phyloP scores from a whole-genome alignment of 2,888 invertebrate genomes.

The Scrobipalpa costella region DNA sequence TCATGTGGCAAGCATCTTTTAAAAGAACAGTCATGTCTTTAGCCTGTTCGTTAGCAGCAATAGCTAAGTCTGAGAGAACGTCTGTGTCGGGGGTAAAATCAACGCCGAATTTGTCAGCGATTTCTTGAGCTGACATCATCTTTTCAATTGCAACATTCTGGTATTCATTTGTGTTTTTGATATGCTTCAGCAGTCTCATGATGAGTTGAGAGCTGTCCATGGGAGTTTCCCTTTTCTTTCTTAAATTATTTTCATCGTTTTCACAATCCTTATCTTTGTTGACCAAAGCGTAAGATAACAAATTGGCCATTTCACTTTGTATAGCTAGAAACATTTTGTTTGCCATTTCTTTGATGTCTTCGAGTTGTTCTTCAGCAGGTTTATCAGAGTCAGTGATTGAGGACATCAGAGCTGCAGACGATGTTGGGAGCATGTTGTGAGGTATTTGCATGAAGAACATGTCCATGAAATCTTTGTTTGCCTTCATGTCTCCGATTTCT shows the following conservation, averaged over 20 bases:
- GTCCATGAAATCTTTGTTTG: slow-evolving; percentile 58
- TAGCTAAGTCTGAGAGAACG: slow-evolving; percentile 63
- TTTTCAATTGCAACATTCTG: slow-evolving; percentile 76
- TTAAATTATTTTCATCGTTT: slow-evolving; percentile 45
- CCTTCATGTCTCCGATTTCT: slow-evolving; percentile 39
- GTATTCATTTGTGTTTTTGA: slow-evolving; percentile 69
- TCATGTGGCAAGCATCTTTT: slow-evolving; percentile 53
- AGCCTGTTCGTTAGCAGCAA: slow-evolving; percentile 65
- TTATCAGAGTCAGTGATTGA: slow-evolving; percentile 58
- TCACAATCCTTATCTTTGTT: slow-evolving; percentile 43
- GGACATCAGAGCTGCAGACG: slow-evolving; percentile 62
- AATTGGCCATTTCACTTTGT: slow-evolving; percentile 63
- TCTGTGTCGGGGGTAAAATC: slow-evolving; percentile 69
- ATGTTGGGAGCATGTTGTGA: slow-evolving; percentile 47
- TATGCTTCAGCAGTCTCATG: slow-evolving; percentile 66
- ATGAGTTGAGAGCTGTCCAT: slow-evolving; percentile 66
- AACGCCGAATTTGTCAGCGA: slow-evolving; percentile 71
- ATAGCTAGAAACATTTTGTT: slow-evolving; percentile 58
- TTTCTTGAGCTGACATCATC: slow-evolving; percentile 76
- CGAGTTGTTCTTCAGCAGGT: slow-evolving; percentile 64
- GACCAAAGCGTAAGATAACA: slow-evolving; percentile 57
- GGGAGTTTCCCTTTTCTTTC: slow-evolving; percentile 64
- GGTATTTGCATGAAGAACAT: slow-evolving; percentile 47
- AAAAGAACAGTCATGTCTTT: slow-evolving; percentile 61
- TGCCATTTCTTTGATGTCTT: slow-evolving; percentile 65